Evolutionary conservation across 64 coral and sea anemone species (phyloP).

Genomic region (Porites lutea): DNA sequence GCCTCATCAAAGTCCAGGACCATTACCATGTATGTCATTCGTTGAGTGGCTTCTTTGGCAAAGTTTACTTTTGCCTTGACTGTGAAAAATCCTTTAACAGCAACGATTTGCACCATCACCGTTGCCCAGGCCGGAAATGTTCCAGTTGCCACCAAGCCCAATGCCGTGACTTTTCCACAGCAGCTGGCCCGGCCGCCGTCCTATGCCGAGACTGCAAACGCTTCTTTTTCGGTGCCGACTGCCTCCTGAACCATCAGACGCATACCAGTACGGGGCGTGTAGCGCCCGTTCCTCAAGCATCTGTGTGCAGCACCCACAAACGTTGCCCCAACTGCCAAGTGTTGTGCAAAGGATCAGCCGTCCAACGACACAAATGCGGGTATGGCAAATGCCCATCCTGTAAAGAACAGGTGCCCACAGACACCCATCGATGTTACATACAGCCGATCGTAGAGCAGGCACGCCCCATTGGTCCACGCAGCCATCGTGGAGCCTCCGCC

Average conservation of each 20-base stretch:
- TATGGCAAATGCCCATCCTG: too few species aligned
- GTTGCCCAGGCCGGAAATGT: neutral
- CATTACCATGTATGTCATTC: neutral
- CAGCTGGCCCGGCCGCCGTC: neutral
- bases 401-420: too few species aligned
- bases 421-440: too few species aligned
- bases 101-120: neutral
- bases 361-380: too few species aligned
- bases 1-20: neutral
- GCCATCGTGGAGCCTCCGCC: too few species aligned
- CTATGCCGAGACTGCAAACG: neutral
- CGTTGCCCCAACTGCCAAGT: too few species aligned
- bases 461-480: too few species aligned
- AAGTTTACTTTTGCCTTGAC: neutral
- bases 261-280: accelerated
- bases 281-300: too few species aligned
- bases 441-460: too few species aligned
- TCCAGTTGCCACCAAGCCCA: neutral
- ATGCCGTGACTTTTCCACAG: neutral
- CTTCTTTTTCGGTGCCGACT: neutral
- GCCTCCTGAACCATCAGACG: neutral
- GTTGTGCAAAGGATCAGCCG: too few species aligned
- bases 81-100: neutral
- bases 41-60: neutral
- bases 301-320: neutral